Evolutionary conservation across 1,140 invertebrate genomes (phyloP).

Genomic region (Agraylea sexmaculata): DNA sequence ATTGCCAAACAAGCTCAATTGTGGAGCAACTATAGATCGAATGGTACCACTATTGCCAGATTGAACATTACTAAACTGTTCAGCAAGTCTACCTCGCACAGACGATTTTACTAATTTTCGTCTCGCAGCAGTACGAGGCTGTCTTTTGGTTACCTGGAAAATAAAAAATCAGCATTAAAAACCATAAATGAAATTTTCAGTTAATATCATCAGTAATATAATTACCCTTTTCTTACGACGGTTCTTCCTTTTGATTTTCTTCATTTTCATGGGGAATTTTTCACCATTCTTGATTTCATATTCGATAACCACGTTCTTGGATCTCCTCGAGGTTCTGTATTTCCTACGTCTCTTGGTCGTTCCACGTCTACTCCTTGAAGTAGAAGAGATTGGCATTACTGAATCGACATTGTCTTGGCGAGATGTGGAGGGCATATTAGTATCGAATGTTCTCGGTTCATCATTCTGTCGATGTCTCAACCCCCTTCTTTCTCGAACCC

Average conservation of each 20-base stretch:
- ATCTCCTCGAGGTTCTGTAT: constrained; percentile 24
- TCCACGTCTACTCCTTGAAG: not conserved
- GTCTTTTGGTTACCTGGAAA: constrained; percentile 19
- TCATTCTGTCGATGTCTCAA: constrained; percentile 18
- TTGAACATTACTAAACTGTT: constrained; percentile 12
- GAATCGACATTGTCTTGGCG: constrained; percentile 19
- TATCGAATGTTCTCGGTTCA: constrained; percentile 13
- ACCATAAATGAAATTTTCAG: no score
- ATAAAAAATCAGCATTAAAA: no score
- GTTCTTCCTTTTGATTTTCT: constrained; percentile 30
- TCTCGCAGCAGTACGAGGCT: constrained; percentile 34
- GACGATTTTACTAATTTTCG: constrained; percentile 29
- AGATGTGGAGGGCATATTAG: constrained; percentile 14
- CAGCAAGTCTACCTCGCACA: constrained; percentile 27
- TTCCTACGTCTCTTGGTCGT: constrained; percentile 22
- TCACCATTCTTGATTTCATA: constrained; percentile 42
- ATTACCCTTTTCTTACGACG: constrained; percentile 31
- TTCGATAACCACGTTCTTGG: constrained; percentile 41
- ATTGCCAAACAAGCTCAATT: constrained; percentile 43
- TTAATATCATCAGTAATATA: constrained; percentile 6
- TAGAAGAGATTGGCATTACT: not conserved
- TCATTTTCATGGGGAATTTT: constrained; percentile 42
- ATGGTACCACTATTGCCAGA: constrained; percentile 19
- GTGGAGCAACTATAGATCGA: constrained; percentile 29
- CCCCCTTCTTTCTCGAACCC: not conserved